A percentile compares a stretch with the other conserved stretches of the same genome.
phyloP scores from a whole-genome alignment of 2,888 invertebrate genomes.

The Pammene aurita region DNA sequence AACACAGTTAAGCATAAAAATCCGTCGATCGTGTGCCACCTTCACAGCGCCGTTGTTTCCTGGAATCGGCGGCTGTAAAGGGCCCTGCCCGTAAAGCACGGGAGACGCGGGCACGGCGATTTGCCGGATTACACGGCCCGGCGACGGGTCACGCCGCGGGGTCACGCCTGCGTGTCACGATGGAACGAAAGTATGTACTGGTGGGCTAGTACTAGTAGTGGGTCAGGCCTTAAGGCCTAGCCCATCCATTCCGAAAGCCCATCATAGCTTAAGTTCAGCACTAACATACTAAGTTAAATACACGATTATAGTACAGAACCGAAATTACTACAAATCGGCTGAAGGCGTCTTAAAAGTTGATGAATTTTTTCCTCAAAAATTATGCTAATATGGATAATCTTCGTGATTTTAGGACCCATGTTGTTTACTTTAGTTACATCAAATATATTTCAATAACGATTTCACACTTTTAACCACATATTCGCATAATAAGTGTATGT shows the following conservation, averaged over 20 bases:
- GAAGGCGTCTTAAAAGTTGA: too few relatives aligned
- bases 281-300: background rate
- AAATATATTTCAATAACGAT: too few relatives aligned
- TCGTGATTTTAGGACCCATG: too few relatives aligned
- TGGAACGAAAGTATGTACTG: conserved; percentile 62
- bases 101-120: conserved; percentile 74
- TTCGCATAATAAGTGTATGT: too few relatives aligned
- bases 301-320: too few relatives aligned
- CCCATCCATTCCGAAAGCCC: background rate
- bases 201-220: conserved; percentile 7
- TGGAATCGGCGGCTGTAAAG: conserved; percentile 48
- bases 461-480: too few relatives aligned
- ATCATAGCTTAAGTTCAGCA: background rate
- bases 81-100: conserved; percentile 50
- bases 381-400: too few relatives aligned
- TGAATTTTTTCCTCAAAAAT: too few relatives aligned
- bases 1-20: background rate
- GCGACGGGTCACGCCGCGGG: conserved; percentile 71
- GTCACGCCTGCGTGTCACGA: conserved; percentile 79
- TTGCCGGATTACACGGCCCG: conserved; percentile 78
- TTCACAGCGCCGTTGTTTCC: background rate
- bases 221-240: background rate
- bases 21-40: background rate
- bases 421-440: too few relatives aligned
- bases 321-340: too few relatives aligned